A percentile compares a stretch with the other conserved stretches of the same genome.
Conservation (phyloP, 2,888 invertebrate genomes). For the Dione vanillae region DNA sequence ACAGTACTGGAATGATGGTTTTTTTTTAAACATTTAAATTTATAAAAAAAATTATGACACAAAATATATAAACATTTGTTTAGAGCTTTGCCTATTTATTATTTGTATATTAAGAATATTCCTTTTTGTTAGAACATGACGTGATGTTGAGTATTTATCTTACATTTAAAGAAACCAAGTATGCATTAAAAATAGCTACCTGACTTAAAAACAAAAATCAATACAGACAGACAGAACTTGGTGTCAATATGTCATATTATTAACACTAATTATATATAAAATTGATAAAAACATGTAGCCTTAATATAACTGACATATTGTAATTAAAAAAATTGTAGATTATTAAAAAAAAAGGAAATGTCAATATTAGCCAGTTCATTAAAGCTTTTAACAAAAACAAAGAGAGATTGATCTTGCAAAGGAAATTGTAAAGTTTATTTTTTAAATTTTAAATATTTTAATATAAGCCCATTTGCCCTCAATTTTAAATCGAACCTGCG, state of each 20-base stretch:
- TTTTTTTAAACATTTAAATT: slow-evolving; percentile 32
- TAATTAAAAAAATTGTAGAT: too few relatives aligned
- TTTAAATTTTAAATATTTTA: too few relatives aligned
- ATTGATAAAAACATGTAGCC: neutral
- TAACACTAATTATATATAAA: neutral
- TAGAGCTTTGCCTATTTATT: neutral
- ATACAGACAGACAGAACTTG: neutral
- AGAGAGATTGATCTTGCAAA: too few relatives aligned
- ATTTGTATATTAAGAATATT: neutral
- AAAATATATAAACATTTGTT: neutral
- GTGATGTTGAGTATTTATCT: slow-evolving; percentile 7
- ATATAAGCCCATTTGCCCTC: too few relatives aligned
- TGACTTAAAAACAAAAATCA: neutral
- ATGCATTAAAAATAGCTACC: neutral
- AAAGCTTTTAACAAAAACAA: too few relatives aligned
- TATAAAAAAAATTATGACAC: slow-evolving; percentile 5
- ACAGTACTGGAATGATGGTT: slow-evolving; percentile 71
- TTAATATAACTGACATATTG: neutral
- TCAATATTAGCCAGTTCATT: too few relatives aligned
- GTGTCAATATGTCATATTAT: neutral
- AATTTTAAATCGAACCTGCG: slow-evolving; percentile 3
- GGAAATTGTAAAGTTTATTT: too few relatives aligned
- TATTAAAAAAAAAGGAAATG: too few relatives aligned
- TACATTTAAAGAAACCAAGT: neutral
- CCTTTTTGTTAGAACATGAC: neutral